These are phyloP conservation scores for Pristionchus pacificus DNA, from an alignment of 1,140 invertebrate genomes.

Conservation along the genomic window DNA sequence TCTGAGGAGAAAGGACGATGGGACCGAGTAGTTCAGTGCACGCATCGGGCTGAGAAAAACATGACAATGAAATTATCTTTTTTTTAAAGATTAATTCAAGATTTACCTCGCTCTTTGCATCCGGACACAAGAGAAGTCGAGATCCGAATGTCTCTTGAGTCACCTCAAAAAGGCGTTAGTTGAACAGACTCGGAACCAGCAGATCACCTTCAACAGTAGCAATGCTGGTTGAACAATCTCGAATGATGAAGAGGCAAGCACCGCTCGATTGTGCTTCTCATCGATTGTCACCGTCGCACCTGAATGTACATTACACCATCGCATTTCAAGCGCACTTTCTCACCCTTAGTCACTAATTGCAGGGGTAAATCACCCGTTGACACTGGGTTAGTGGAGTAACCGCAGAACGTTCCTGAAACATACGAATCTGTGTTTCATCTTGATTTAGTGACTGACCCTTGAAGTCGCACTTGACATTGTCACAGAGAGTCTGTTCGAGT, in stretches of 20 bases:
- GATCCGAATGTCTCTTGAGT: slow-evolving; percentile 27
- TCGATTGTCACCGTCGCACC: slow-evolving; percentile 13
- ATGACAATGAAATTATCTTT: slow-evolving; percentile 10
- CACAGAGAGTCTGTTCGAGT: slow-evolving; percentile 22
- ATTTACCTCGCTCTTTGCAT: slow-evolving; percentile 18
- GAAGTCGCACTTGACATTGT: slow-evolving; percentile 22
- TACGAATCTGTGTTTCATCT: too few relatives aligned
- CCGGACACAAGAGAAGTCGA: slow-evolving; percentile 27
- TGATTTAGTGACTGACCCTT: slow-evolving; percentile 16
- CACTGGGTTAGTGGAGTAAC: not conserved
- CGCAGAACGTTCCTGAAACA: not conserved
- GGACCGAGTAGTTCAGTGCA: slow-evolving; percentile 28
- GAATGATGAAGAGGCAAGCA: slow-evolving; percentile 17
- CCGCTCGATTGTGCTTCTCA: slow-evolving; percentile 7
- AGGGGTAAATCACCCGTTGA: not conserved
- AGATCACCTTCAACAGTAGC: slow-evolving; percentile 13
- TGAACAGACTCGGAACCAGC: too few relatives aligned
- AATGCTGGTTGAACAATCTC: slow-evolving; percentile 21
- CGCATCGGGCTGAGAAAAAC: slow-evolving; percentile 11
- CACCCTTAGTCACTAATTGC: not conserved
- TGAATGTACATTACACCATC: not conserved
- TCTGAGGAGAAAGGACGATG: slow-evolving; percentile 15
- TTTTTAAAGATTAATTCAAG: not conserved
- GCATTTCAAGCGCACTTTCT: slow-evolving; percentile 9
- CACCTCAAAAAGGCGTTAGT: too few relatives aligned